Conservation (phyloP, 53 echinoderm and acorn worm species). For the Astropecten irregularis region DNA sequence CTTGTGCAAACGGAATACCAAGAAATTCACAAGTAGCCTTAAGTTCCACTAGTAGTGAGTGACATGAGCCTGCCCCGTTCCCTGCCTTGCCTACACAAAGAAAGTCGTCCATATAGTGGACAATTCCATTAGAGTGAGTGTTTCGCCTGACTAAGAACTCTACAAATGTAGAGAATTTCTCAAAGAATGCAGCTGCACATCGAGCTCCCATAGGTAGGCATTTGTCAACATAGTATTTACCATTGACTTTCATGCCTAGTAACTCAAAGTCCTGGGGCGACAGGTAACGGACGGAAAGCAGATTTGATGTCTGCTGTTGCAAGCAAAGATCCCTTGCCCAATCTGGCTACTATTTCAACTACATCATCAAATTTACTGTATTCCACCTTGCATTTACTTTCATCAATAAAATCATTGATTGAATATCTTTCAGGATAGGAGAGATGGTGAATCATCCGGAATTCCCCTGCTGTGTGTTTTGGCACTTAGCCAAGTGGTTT, state of each 20-base stretch:
- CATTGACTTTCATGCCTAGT: too few species aligned
- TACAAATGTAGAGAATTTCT: too few species aligned
- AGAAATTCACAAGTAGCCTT: neutral
- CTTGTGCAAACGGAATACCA: neutral
- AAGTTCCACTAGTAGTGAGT: neutral
- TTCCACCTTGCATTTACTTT: too few species aligned
- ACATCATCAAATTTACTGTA: too few species aligned
- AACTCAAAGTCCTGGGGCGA: slow-evolving; percentile 37
- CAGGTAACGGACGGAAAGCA: too few species aligned
- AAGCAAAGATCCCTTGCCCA: neutral
- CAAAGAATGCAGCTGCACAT: slow-evolving; percentile 53
- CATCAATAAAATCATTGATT: too few species aligned
- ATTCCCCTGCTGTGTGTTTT: slow-evolving; percentile 43
- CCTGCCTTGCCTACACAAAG: neutral
- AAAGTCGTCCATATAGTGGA: slow-evolving; percentile 59
- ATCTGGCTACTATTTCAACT: neutral
- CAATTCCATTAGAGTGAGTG: slow-evolving; percentile 2
- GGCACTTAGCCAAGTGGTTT: slow-evolving; percentile 52
- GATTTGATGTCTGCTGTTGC: too few species aligned
- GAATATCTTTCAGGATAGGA: slow-evolving; percentile 54
- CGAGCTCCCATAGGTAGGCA: slow-evolving; percentile 52
- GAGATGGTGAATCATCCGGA: slow-evolving; percentile 55
- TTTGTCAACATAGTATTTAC: slow-evolving; percentile 61
- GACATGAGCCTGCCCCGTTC: neutral
- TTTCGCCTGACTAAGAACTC: too few species aligned